Evolutionary conservation across 2,888 invertebrate species (phyloP), one percentile per base, ranked within the genome.

Genomic region (Heliconius ismenius): DNA sequence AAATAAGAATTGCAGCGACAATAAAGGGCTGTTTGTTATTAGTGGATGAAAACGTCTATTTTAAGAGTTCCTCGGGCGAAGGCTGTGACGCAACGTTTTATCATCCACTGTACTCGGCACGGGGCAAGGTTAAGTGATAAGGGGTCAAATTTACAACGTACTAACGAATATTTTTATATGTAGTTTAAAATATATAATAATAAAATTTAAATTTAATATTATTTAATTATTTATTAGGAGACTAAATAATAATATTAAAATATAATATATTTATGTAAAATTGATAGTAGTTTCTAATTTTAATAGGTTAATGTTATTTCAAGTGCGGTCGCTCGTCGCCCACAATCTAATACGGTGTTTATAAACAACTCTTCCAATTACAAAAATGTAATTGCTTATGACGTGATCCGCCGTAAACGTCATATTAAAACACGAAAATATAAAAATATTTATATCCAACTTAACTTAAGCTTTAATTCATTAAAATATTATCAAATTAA

Each of bases 31-130:
- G 68, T 74, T 76, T 54, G 43, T 62, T 67, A 15, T 67, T 39
- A 60, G 72, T 75, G 60, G 60, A 74, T 76, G 72, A 73, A 78
- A 68, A 72, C 67, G 49, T 69, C 76, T 79, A 79, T 81, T 79
- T 79, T 75, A 75, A 77, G 78, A 73, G 13, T 70, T 64, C 62
- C 76, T 74, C 74, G 67, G 74, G 64, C 74, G 58, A 63, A 69
- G 74, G 69, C n/a, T 54, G 75, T 82, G 82, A 82, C 80, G 82
- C 80, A 82, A 81, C 74, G 62, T 67, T 79, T 79, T 82, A 81
- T 80, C 81, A 78, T 80, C 75, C 79, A 54, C 26, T 65, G 32
- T 60, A 78, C 69, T 67, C 28, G 32, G 58, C 68, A 43, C 39
- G 49, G 76, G 74, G 69, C 79, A 79, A 79, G 81, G 81, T 81